Base-by-base conservation (phyloP, 2,888 invertebrate species). In the Drosophila peninsularis region DNA sequence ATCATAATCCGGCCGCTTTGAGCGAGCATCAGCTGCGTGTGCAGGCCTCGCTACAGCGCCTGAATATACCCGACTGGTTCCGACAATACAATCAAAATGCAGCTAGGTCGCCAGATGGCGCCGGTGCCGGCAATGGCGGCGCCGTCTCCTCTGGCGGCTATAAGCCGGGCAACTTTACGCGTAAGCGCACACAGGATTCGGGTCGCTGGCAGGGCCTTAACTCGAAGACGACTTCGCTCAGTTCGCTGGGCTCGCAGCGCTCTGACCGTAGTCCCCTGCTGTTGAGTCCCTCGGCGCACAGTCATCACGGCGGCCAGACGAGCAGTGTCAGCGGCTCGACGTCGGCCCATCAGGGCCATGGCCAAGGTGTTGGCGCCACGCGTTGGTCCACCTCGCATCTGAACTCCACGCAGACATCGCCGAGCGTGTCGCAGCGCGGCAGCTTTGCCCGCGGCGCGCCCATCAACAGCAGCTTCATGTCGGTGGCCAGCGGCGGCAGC, bases 41-140 rank as follows among this genome's bases (percentile, higher is more conserved):
- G 72, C 97, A 98, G 93, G 96, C 97, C 86, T 98, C 98, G 57
- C 93, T 98, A 90, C 98, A 98, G 93, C 97, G 97, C 91, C 95
- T 98, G 86, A 97, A 98, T 93, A 96, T 98, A 75, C 98, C 98
- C 71, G 98, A 98, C 92, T 98, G 98, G 98, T 98, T 95, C 93
- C 95, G 95, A 67, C 90, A 91, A 75, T 93, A 92, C 80, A 92
- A 90, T 89, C 88, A 90, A 67, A 87, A 81, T 62, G 82, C 88
- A 57, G 83, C 85, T 36, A 80, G 85, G 42, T 79, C 82, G 34
- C 83, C 87, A 54, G 89, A 89, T 47, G 88, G 86, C 62, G 63
- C 57, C 17, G 49, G 39, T 55, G 62, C 55, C n/a, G 50, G 36
- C 27, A 30, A 30, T 27, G 54, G 37, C 0, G 62, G 66, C 14